Percentiles rank a stretch among this genome's conserved stretches.
phyloP scores from a whole-genome alignment of 2,797 vertebrate species.

The Rhinatrema bivittatum region DNA sequence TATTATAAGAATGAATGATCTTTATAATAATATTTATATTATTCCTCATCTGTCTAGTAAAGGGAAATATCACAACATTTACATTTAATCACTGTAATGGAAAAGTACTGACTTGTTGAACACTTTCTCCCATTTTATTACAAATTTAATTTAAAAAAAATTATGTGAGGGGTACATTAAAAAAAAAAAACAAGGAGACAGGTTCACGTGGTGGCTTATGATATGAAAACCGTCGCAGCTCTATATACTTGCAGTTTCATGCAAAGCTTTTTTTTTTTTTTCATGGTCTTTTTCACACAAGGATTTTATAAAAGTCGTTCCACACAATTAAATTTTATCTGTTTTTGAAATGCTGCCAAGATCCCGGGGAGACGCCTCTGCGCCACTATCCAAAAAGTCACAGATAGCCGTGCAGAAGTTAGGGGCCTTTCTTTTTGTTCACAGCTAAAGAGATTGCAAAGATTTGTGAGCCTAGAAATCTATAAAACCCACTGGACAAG shows the following conservation, averaged over 20 bases:
- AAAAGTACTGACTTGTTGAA: conserved; percentile 5
- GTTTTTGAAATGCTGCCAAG: conserved; percentile 21
- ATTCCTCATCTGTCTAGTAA: neutral
- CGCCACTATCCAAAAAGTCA: conserved; percentile 5
- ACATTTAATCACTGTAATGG: neutral
- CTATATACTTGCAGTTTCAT: neutral
- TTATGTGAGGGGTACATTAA: neutral
- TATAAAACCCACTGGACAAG: no score
- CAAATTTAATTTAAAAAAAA: conserved; percentile 1
- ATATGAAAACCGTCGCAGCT: neutral
- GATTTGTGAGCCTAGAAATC: no score
- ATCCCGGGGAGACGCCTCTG: conserved; percentile 3
- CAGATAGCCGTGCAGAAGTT: conserved; percentile 1
- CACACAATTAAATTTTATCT: conserved; percentile 26
- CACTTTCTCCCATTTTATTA: conserved; percentile 6
- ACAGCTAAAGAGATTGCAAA: no score
- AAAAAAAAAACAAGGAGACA: no score
- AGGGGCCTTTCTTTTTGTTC: no score
- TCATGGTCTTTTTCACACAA: conserved; percentile 5
- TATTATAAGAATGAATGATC: conserved; percentile 12
- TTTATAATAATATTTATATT: conserved; percentile 14
- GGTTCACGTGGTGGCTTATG: no score
- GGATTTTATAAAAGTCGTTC: conserved; percentile 16
- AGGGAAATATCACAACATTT: conserved; percentile 5
- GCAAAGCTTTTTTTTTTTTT: conserved; percentile 17